Evolutionary conservation across 2,888 invertebrate genomes (phyloP).

Genomic region (Junonia oenone): DNA sequence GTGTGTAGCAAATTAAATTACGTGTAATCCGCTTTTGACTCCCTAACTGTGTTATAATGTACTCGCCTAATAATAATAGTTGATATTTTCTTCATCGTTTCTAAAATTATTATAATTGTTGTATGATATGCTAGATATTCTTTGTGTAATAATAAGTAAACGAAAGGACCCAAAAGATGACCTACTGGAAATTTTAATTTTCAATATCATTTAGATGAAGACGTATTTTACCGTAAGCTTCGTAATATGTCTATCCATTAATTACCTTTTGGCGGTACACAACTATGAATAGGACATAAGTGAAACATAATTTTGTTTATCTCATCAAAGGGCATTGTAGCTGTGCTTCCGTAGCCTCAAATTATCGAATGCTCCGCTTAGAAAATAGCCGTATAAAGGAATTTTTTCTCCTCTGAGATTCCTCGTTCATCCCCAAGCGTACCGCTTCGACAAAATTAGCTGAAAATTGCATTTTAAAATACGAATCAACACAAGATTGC

Average conservation of each 20-base stretch:
- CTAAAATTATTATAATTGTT: not conserved
- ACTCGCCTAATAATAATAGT: not conserved
- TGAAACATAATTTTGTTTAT: constrained; percentile 3
- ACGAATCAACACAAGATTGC: constrained; percentile 22
- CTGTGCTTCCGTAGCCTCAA: constrained; percentile 9
- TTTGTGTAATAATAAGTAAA: no score
- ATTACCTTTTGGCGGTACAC: not conserved
- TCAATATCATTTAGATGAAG: no score
- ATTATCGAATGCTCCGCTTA: constrained; percentile 11
- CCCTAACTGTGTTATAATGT: constrained; percentile 2
- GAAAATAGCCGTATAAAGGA: constrained; percentile 26
- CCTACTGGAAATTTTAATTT: no score
- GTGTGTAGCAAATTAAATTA: constrained; percentile 17
- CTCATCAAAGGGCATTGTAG: constrained; percentile 24
- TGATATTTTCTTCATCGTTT: not conserved
- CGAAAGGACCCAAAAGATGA: no score
- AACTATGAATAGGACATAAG: not conserved
- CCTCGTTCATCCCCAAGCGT: constrained; percentile 7
- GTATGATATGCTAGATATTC: not conserved
- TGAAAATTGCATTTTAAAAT: constrained; percentile 29
- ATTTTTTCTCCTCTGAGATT: constrained; percentile 20
- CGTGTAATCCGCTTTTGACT: constrained; percentile 12
- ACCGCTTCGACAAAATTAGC: constrained; percentile 23
- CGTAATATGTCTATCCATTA: no score
- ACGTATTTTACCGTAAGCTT: no score